Base-by-base conservation (phyloP, 2,888 invertebrate species). In the Antheraea assamensis region DNA sequence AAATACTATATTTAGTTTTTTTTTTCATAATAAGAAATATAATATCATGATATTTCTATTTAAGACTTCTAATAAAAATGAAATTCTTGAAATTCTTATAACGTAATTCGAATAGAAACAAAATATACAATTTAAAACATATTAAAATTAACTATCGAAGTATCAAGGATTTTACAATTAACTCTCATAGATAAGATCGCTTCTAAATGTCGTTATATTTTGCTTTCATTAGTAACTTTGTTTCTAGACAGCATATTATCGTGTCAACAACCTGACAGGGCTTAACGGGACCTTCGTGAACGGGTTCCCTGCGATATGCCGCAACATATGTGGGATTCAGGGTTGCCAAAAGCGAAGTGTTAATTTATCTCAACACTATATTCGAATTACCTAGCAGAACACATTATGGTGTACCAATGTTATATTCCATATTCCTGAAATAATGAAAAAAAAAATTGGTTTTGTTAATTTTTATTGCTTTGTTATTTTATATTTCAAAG, bases 191-290 rank as follows among this genome's bases (percentile, higher is more conserved):
- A 21, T 52, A 52, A 52, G 19, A 52, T 7, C 7, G 21, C 21
- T 58, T 24, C 13, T 24, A 58, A 52, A n/a, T 58, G 58, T 10
- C 8, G 55, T 58, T 8, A 58, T 24, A 72, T 68, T 66, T 73
- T 35, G 52, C 55, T 73, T 24, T n/a, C 58, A 58, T 24, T 58
- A n/a, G 24, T 24, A 58, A 58, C 58, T n/a, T 8, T 24, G 58
- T 58, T 58, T 58, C 13, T 58, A 58, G 58, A 58, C 3, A 58
- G 71, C 84, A 81, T 83, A 58, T 24, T 84, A 86, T 83, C 88
- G 87, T 87, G 91, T 91, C 90, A 91, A 91, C 85, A 91, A 90
- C 90, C 91, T 85, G 85, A 80, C 86, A 85, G 80, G 83, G 81
- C 83, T 83, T 87, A 84, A 83, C 78, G 77, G 79, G 79, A 75